Evolutionary conservation across 2,888 invertebrate species (phyloP).

Genomic region (Uropetala carovei): DNA sequence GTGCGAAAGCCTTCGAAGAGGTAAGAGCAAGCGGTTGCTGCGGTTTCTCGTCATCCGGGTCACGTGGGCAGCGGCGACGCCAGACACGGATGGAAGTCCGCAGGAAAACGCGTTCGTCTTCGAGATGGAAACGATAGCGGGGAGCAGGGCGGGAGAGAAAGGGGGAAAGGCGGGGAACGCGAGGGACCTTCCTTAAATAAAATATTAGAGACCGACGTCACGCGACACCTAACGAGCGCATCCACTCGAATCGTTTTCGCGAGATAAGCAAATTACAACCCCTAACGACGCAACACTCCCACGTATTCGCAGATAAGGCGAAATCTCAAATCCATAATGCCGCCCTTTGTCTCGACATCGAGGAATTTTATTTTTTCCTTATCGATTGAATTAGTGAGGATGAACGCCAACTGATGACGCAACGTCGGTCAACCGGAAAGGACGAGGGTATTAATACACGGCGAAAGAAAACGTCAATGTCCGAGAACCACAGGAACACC

Average conservation of each 20-base stretch:
- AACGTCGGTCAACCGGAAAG: neutral
- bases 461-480: neutral
- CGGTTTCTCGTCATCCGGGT: conserved; percentile 42
- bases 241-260: no score
- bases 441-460: neutral
- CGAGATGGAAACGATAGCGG: neutral
- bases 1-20: neutral
- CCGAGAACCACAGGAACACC: no score
- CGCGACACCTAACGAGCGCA: neutral
- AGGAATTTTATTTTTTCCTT: neutral
- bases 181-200: neutral
- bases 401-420: conserved; percentile 11
- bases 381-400: neutral
- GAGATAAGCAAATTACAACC: neutral
- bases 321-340: neutral
- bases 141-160: neutral
- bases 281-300: neutral
- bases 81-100: conserved; percentile 29
- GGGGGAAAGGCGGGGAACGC: neutral
- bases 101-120: neutral
- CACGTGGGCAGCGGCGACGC: conserved; percentile 46
- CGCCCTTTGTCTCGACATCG: neutral
- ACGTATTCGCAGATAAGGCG: neutral
- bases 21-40: neutral
- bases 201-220: neutral